Conservation (phyloP, 2,888 invertebrate species). For the Plusia festucae region DNA sequence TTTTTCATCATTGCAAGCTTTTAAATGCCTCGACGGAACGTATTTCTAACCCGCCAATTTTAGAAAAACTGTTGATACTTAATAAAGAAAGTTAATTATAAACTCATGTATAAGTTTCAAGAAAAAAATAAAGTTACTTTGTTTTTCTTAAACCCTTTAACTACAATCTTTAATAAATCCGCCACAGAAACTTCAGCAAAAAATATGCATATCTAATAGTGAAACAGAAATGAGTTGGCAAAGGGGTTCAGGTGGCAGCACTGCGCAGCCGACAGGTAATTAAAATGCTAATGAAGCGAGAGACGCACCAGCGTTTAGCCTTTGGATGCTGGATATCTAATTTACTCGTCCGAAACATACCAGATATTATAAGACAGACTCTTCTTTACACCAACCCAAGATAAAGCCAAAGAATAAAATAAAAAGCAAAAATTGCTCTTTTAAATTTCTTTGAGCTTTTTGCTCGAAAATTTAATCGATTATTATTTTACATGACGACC, state of each 20-base stretch:
- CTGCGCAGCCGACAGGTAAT: conserved; percentile 79
- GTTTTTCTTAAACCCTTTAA: conserved; percentile 3
- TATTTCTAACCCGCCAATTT: too few species aligned
- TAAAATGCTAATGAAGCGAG: conserved; percentile 85
- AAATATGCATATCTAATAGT: conserved; percentile 71
- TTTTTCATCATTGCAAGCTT: too few species aligned
- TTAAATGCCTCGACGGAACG: too few species aligned
- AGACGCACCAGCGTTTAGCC: conserved; percentile 58
- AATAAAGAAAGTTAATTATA: too few species aligned
- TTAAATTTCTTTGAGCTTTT: not conserved
- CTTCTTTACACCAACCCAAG: conserved; percentile 24
- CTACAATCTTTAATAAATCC: conserved; percentile 11
- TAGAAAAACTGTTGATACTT: too few species aligned
- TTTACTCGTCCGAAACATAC: conserved; percentile 36
- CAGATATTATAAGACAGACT: conserved; percentile 11
- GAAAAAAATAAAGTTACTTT: not conserved
- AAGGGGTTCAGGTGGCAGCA: conserved; percentile 69
- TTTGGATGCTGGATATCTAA: conserved; percentile 56
- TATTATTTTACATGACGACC: too few species aligned
- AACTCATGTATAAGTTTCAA: not conserved
- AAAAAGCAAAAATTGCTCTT: not conserved
- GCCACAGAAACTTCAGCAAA: conserved; percentile 30
- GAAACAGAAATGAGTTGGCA: conserved; percentile 61
- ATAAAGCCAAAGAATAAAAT: not conserved
- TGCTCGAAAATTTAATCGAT: not conserved